These are phyloP conservation scores for Drosophila hamatofila DNA, from an alignment of 2,888 invertebrate genomes.

Conservation along the genomic window DNA sequence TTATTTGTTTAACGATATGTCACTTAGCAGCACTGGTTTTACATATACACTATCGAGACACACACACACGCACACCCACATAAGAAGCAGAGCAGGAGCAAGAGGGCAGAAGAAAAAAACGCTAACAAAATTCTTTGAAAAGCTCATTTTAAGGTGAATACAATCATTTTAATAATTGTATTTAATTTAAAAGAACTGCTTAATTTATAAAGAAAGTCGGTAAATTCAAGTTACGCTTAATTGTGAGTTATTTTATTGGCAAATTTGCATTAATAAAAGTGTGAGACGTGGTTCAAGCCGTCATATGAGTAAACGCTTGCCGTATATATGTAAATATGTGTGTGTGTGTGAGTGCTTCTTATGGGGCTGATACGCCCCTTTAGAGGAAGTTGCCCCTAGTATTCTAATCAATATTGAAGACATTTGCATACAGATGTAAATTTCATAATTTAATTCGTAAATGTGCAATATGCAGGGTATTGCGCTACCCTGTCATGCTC, in stretches of 20 bases:
- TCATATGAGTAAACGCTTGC: constrained; percentile 46
- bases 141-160: constrained; percentile 53
- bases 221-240: neutral
- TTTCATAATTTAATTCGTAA: neutral
- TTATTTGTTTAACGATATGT: constrained; percentile 38
- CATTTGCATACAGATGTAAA: constrained; percentile 3
- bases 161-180: neutral
- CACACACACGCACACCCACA: constrained; percentile 30
- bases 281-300: constrained; percentile 62
- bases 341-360: constrained; percentile 12
- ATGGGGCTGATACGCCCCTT: constrained; percentile 51
- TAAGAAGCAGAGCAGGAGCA: constrained; percentile 39
- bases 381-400: constrained; percentile 20
- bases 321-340: constrained; percentile 5
- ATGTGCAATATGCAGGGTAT: neutral
- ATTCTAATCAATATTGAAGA: constrained; percentile 32
- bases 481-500: neutral
- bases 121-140: constrained; percentile 51
- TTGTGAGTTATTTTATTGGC: neutral
- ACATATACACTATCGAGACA: constrained; percentile 16
- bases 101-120: constrained; percentile 36
- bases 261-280: constrained; percentile 27
- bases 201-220: neutral
- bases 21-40: constrained; percentile 40
- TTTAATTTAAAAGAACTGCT: neutral